Percentiles rank a stretch among this genome's conserved stretches.
phyloP scores from a whole-genome alignment of 2,888 invertebrate genomes.

The Lepidochitona cinerea region DNA sequence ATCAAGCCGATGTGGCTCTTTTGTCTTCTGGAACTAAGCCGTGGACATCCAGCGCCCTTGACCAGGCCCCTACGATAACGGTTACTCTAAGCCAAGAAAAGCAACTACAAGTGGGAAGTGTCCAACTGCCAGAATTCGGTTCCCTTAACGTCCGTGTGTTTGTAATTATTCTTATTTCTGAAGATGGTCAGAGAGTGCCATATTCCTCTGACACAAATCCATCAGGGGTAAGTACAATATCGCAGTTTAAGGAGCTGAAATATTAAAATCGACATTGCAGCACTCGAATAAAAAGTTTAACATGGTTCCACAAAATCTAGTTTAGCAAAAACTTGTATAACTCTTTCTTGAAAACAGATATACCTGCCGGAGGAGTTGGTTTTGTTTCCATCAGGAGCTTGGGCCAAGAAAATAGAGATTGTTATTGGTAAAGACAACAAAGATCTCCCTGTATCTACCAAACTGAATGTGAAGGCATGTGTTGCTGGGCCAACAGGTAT shows the following conservation, averaged over 20 bases:
- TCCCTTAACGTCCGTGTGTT: not conserved
- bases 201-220: not conserved
- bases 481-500: not conserved
- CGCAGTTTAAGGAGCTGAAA: too few relatives aligned
- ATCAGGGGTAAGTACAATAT: not conserved
- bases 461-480: not conserved
- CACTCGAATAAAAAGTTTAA: too few relatives aligned
- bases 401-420: not conserved
- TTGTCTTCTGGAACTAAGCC: not conserved
- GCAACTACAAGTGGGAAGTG: not conserved
- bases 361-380: not conserved
- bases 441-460: not conserved
- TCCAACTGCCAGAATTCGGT: not conserved
- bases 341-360: too few relatives aligned
- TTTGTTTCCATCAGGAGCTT: not conserved
- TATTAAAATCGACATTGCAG: too few relatives aligned
- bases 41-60: not conserved
- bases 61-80: not conserved
- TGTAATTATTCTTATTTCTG: not conserved
- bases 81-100: not conserved
- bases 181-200: not conserved
- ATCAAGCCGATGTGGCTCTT: not conserved
- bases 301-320: too few relatives aligned
- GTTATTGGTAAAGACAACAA: not conserved
- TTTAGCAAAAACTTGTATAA: too few relatives aligned